Evolutionary conservation across 2,797 vertebrate genomes (phyloP), one percentile per base, ranked within the genome.

Genomic region (Schizopygopsis pylzovi): DNA sequence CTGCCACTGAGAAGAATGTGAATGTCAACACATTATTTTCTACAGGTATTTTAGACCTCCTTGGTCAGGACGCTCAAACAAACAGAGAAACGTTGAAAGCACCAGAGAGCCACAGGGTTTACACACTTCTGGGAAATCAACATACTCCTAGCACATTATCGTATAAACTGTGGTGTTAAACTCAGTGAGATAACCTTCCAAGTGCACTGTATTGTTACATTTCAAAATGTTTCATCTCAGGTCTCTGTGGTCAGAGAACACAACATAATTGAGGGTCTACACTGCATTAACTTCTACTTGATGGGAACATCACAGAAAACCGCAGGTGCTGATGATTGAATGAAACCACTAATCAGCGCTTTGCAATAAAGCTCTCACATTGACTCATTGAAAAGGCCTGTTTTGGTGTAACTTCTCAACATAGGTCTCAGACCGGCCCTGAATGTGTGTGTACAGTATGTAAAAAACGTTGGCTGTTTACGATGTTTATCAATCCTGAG

Each of bases 311-410:
- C 84, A 82, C 82, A 82, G 73, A 86, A 83, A 89, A 85, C 81
- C 85, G 82, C 88, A 91, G 87, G 89, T 90, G 88, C 83, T 81
- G 65, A 72, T 87, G 77, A 85, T 63, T 79, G 37, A 54, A 85
- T 79, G 71, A 86, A 89, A 90, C 87, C 88, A 89, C 89, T 88
- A 85, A 89, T 89, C 86, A 87, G 84, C 85, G 87, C 84, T 88
- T 85, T 88, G 87, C 85, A 79, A 89, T 85, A 80, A 86, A 79
- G 84, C 56, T 47, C 59, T 79, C 68, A 67, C 52, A 28, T 82
- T 33, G 22, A 72, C 54, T 72, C 84, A 85, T 25, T 72, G 71
- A 86, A 76, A 65, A 56, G 70, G 45, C 37, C 41, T 54, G 45
- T 52, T 77, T 54, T 28, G 61, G 45, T 78, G 47, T 56, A 28